These are phyloP conservation scores for Lutjanus erythropterus DNA, from an alignment of 2,113 vertebrate genomes.

Conservation along the genomic window DNA sequence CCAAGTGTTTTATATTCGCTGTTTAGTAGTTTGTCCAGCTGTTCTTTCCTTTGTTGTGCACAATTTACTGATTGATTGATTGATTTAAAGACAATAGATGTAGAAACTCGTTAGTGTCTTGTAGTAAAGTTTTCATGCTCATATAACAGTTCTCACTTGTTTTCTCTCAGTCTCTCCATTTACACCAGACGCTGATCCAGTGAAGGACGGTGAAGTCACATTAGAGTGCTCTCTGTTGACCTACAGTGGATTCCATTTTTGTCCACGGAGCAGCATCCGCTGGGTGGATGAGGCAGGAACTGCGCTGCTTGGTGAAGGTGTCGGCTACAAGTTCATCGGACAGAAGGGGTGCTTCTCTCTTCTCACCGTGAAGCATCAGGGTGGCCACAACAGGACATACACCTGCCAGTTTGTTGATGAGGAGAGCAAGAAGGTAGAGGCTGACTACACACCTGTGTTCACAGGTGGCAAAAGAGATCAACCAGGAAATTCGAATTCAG, in stretches of 20 bases:
- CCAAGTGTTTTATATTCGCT: no score
- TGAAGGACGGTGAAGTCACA: no score
- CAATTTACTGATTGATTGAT: no score
- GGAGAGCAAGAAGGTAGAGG: background rate
- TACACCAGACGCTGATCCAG: background rate
- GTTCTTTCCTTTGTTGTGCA: no score
- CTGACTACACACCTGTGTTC: constrained; percentile 12
- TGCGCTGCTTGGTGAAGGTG: background rate
- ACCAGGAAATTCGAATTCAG: background rate
- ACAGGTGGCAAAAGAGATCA: background rate
- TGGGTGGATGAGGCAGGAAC: constrained; percentile 41
- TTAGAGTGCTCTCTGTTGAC: constrained; percentile 44
- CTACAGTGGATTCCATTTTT: accelerated
- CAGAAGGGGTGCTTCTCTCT: background rate
- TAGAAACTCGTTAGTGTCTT: no score
- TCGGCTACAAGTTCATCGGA: accelerated
- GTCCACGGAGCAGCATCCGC: accelerated
- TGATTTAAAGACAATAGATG: no score
- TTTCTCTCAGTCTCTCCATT: constrained; percentile 40
- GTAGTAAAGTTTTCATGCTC: background rate
- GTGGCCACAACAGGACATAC: background rate
- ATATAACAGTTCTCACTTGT: background rate
- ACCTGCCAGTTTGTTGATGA: constrained; percentile 41
- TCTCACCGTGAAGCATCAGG: constrained; percentile 38
- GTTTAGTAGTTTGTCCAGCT: no score